Evolutionary conservation across 92 coral and sea anemone genomes (phyloP).

Genomic region (Blastomussa wellsi): DNA sequence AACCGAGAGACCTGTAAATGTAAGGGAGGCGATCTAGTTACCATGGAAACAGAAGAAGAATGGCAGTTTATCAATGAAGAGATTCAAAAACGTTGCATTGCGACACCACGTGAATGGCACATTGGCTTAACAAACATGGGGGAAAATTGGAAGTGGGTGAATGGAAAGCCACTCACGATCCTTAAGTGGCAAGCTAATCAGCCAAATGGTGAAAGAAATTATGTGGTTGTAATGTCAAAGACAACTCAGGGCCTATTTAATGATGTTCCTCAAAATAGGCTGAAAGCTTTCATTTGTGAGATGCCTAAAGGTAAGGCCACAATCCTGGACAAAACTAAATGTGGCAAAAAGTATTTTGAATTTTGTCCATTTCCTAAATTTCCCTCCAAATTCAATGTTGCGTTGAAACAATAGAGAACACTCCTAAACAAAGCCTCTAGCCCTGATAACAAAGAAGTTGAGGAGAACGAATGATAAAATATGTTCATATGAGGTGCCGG

Average conservation of each 20-base stretch:
- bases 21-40: constrained; percentile 46
- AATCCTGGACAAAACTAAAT: too few species aligned
- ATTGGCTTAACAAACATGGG: not conserved
- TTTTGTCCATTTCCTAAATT: too few species aligned
- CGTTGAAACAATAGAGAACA: too few species aligned
- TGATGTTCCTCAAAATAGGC: not conserved
- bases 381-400: too few species aligned
- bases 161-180: not conserved
- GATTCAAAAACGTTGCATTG: constrained; percentile 7
- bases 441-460: too few species aligned
- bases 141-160: not conserved
- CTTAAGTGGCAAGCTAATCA: not conserved
- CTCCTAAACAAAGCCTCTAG: too few species aligned
- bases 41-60: constrained; percentile 57
- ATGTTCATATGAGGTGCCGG: too few species aligned
- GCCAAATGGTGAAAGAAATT: not conserved
- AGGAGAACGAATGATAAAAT: too few species aligned
- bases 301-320: not conserved
- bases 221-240: not conserved
- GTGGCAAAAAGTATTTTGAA: too few species aligned
- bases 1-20: constrained; percentile 29
- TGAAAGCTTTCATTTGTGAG: not conserved
- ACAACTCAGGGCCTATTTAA: too few species aligned
- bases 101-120: not conserved
- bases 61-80: constrained; percentile 33